A percentile compares a stretch with the other conserved stretches of the same genome.
phyloP scores from a whole-genome alignment of 2,888 invertebrate genomes.

The Lasioglossum malachurum region DNA sequence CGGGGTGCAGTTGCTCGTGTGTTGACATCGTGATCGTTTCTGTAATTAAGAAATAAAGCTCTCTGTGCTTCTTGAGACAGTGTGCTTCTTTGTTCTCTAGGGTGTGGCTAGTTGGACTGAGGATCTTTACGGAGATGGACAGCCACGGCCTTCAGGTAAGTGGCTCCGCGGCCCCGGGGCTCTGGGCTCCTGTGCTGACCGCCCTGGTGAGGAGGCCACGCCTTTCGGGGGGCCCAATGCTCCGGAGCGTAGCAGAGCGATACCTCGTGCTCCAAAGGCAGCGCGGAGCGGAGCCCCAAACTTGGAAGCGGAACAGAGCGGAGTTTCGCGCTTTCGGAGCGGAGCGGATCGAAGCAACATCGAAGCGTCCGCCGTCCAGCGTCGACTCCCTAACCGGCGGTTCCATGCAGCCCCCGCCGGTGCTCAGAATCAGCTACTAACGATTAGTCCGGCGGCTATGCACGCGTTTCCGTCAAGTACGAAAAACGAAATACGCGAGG shows the following conservation, averaged over 20 bases:
- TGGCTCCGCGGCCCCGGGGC: neutral
- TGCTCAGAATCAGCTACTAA: slow-evolving; percentile 63
- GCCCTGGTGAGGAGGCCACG: neutral
- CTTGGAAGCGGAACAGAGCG: neutral
- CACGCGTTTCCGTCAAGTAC: slow-evolving; percentile 68
- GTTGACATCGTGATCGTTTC: neutral
- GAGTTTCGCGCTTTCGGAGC: neutral
- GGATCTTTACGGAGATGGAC: neutral
- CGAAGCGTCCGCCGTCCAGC: slow-evolving; percentile 26
- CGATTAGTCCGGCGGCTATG: slow-evolving; percentile 67
- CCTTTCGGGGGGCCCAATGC: neutral
- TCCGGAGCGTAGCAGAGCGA: neutral
- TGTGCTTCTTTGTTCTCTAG: neutral
- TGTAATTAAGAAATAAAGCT: neutral
- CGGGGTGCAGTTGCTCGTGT: neutral
- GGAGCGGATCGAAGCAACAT: slow-evolving; percentile 3
- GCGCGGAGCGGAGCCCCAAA: neutral
- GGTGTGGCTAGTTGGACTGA: too few relatives aligned
- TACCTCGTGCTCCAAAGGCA: neutral
- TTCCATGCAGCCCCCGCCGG: slow-evolving; percentile 23
- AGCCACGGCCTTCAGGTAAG: neutral
- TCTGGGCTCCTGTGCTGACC: neutral
- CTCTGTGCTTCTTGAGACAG: neutral
- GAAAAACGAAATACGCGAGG: slow-evolving; percentile 15
- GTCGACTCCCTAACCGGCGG: slow-evolving; percentile 29